These are phyloP conservation scores for Pogonophryne albipinna DNA, from an alignment of 2,797 vertebrate species.

Conservation along the genomic window DNA sequence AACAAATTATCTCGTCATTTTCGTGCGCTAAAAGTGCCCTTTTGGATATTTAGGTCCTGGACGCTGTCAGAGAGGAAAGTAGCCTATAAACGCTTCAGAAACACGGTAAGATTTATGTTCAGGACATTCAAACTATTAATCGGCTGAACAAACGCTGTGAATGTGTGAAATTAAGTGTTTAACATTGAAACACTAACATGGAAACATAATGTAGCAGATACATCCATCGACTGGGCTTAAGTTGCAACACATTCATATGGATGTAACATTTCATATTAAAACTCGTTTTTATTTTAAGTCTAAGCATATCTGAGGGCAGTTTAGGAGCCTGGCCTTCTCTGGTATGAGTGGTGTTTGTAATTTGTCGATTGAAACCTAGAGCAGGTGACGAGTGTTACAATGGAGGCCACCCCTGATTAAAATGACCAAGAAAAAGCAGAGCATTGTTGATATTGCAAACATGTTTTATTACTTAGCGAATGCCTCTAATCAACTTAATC, in stretches of 20 bases:
- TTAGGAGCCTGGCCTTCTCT: background rate
- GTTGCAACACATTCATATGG: background rate
- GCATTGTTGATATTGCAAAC: background rate
- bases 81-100: background rate
- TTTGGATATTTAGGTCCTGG: background rate
- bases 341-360: background rate
- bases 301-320: background rate
- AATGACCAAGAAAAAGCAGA: background rate
- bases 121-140: background rate
- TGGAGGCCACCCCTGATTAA: background rate
- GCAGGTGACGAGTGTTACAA: background rate
- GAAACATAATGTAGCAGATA: background rate
- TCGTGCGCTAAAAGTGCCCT: rapidly evolving
- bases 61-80: background rate
- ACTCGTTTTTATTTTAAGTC: background rate
- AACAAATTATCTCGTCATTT: no score
- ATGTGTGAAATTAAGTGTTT: background rate
- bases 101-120: background rate
- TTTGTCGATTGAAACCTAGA: background rate
- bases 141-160: background rate
- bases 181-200: background rate
- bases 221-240: background rate
- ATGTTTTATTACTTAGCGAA: background rate
- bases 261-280: background rate
- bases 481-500: background rate